These are phyloP conservation scores for Cranoglanis bouderius DNA, from an alignment of 2,113 vertebrate genomes.

Conservation along the genomic window DNA sequence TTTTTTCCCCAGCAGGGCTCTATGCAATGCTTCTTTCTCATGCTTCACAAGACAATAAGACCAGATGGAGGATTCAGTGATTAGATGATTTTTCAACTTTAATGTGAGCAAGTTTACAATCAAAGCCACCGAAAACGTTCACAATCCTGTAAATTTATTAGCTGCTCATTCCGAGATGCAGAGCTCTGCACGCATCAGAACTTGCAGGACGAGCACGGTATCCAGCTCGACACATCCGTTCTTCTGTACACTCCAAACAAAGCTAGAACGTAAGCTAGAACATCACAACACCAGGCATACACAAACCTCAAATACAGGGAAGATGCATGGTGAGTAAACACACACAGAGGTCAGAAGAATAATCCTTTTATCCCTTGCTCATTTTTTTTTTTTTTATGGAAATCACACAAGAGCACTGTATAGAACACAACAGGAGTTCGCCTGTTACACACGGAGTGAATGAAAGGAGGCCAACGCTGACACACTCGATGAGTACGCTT, in stretches of 20 bases:
- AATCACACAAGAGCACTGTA: slow-evolving; percentile 97
- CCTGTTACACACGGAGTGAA: slow-evolving; percentile 89
- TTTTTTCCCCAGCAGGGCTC: too few species aligned
- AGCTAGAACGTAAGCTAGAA: slow-evolving; percentile 84
- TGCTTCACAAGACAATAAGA: slow-evolving; percentile 11
- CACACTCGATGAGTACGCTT: slow-evolving; percentile 78
- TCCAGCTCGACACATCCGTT: slow-evolving; percentile 78
- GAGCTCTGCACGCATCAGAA: slow-evolving; percentile 28
- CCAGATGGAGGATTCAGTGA: slow-evolving; percentile 19
- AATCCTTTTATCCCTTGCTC: slow-evolving; percentile 80
- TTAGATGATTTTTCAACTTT: slow-evolving; percentile 49
- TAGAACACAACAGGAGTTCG: slow-evolving; percentile 90
- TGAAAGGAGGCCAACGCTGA: slow-evolving; percentile 83
- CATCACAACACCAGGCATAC: slow-evolving; percentile 98
- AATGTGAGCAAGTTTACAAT: slow-evolving; percentile 57
- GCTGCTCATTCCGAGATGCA: slow-evolving; percentile 41
- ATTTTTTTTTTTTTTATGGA: slow-evolving; percentile 80
- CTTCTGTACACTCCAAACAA: slow-evolving; percentile 93
- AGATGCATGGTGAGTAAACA: slow-evolving; percentile 82
- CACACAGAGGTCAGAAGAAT: slow-evolving; percentile 81
- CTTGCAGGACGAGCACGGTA: slow-evolving; percentile 79
- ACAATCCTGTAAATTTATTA: slow-evolving; percentile 56
- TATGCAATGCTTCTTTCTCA: too few species aligned
- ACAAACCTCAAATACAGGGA: slow-evolving; percentile 84
- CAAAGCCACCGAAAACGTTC: slow-evolving; percentile 53